Conservation (phyloP, 2,888 invertebrate species). For the Dimorphilus gyrociliatus region DNA sequence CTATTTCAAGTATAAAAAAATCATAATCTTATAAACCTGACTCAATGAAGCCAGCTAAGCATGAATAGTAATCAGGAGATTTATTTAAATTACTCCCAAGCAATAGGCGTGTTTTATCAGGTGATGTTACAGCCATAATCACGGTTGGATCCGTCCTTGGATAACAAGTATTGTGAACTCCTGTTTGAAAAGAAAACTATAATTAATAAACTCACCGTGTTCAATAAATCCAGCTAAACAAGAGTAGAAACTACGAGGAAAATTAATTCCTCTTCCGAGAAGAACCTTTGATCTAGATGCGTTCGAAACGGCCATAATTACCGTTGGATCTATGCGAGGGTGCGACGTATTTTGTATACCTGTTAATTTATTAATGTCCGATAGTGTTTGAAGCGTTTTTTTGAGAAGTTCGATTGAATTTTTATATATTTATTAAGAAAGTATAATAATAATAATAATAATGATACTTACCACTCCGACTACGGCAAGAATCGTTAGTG, state of each 20-base stretch:
- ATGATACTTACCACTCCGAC: constrained; percentile 19
- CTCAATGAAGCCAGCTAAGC: constrained; percentile 45
- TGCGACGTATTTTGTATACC: constrained; percentile 34
- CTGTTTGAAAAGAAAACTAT: constrained; percentile 12
- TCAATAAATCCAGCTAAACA: constrained; percentile 45
- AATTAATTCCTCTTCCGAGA: constrained; percentile 40
- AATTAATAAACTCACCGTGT: constrained; percentile 26
- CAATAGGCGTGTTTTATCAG: constrained; percentile 35
- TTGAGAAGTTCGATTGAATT: neutral
- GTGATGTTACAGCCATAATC: constrained; percentile 40
- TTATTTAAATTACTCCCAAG: constrained; percentile 40
- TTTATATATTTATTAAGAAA: neutral
- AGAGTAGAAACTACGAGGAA: constrained; percentile 42
- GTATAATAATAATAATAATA: neutral
- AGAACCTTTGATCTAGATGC: constrained; percentile 35
- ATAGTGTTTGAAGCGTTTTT: too few relatives aligned
- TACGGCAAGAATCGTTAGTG: constrained; percentile 20
- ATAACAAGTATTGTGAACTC: constrained; percentile 32
- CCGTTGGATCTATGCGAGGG: constrained; percentile 37
- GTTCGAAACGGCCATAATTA: constrained; percentile 40
- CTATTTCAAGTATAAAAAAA: neutral
- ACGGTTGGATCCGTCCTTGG: constrained; percentile 38
- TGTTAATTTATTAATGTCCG: too few relatives aligned
- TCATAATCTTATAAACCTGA: constrained; percentile 21
- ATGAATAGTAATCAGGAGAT: constrained; percentile 42